Conservation (phyloP, 2,888 invertebrate genomes). For the Campoplex nolae region DNA sequence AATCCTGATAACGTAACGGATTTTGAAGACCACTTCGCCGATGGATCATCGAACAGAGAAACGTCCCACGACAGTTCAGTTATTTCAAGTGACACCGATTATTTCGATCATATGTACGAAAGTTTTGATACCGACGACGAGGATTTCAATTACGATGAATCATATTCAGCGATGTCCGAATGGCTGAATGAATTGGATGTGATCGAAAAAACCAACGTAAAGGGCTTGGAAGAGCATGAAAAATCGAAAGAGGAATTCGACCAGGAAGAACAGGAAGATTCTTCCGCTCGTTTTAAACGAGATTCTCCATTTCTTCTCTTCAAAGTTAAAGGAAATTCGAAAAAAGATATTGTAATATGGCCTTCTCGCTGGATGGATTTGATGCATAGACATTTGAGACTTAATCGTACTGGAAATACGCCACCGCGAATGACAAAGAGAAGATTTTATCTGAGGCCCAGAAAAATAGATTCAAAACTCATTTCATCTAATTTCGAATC, state of each 20-base stretch:
- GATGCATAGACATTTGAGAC: conserved; percentile 45
- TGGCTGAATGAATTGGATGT: conserved; percentile 56
- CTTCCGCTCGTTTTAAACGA: conserved; percentile 50
- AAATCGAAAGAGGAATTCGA: not conserved
- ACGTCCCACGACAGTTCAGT: not conserved
- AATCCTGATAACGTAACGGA: not conserved
- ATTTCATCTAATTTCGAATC: not conserved
- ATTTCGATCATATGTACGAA: conserved; percentile 71
- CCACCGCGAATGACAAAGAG: conserved; percentile 3
- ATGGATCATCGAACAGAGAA: conserved; percentile 28
- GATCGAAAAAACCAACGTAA: conserved; percentile 58
- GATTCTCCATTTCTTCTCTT: conserved; percentile 62
- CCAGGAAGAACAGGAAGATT: conserved; percentile 25
- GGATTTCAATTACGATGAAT: conserved; percentile 67
- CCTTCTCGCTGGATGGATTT: conserved; percentile 58
- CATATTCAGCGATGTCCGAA: conserved; percentile 18
- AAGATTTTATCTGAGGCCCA: conserved; percentile 33
- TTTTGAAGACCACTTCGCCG: conserved; percentile 37
- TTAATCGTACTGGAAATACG: conserved; percentile 34
- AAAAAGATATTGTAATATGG: conserved; percentile 58
- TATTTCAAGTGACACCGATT: conserved; percentile 32
- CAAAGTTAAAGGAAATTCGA: conserved; percentile 40
- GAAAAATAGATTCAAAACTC: conserved; percentile 25
- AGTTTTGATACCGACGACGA: conserved; percentile 65
- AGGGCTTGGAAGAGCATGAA: not conserved